Percentiles rank a stretch among this genome's conserved stretches.
Evolutionary conservation across 2,888 invertebrate species (phyloP).

Genomic region (Thymelicus lineola): DNA sequence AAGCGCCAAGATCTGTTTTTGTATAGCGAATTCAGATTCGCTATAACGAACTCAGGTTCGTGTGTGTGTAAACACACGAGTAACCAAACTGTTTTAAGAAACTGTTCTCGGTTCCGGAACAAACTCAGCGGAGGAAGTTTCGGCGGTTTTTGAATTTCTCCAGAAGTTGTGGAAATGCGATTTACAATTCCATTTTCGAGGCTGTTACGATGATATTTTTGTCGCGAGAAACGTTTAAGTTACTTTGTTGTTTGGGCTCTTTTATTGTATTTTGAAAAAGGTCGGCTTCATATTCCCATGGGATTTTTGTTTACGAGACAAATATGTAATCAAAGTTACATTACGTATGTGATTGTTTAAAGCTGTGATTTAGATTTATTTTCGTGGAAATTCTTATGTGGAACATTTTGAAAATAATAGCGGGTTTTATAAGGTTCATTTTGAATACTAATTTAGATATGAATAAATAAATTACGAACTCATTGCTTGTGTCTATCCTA

Average conservation of each 20-base stretch:
- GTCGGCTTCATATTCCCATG: background rate
- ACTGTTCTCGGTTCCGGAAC: conserved; percentile 15
- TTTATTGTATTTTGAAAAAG: conserved; percentile 16
- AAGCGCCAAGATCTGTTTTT: no score
- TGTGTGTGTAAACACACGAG: conserved; percentile 3
- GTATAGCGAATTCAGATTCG: no score
- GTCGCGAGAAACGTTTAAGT: conserved; percentile 26
- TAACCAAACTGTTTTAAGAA: conserved; percentile 12
- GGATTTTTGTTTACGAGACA: background rate
- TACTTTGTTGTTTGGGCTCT: conserved; percentile 12
- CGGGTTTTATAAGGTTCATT: no score
- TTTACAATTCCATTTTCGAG: conserved; percentile 34
- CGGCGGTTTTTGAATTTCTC: conserved; percentile 20
- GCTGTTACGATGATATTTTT: conserved; percentile 25
- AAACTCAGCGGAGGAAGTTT: conserved; percentile 21
- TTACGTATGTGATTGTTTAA: no score
- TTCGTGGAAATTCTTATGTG: no score
- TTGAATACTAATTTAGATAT: no score
- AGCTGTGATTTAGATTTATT: no score
- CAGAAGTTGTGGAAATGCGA: conserved; percentile 31
- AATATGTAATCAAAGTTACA: no score
- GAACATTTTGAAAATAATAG: no score
- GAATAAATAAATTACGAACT: no score
- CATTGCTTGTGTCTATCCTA: no score
- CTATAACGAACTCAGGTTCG: background rate